phyloP scores from a whole-genome alignment of 2,797 vertebrate genomes.

The Natrix natrix region DNA sequence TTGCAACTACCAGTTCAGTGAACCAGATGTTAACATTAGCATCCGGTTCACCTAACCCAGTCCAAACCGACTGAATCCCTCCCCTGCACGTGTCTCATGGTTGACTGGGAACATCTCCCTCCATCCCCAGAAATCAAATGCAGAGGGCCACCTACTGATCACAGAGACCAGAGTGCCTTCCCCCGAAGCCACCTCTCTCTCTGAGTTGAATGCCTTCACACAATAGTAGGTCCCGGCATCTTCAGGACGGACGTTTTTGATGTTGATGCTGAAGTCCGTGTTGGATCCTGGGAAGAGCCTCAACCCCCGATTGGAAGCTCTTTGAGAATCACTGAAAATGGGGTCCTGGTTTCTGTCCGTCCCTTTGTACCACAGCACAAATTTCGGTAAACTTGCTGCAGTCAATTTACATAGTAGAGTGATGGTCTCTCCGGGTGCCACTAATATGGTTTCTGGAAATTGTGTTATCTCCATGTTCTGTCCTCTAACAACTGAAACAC shows the following conservation, averaged over 20 bases:
- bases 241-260: not conserved
- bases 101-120: not conserved
- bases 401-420: constrained; percentile 27
- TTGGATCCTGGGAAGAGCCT: not conserved
- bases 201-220: constrained; percentile 28
- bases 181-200: not conserved
- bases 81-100: not conserved
- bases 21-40: no score
- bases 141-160: not conserved
- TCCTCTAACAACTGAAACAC: constrained; percentile 20
- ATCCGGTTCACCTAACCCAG: no score
- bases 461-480: constrained; percentile 28
- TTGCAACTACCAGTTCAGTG: no score
- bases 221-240: constrained; percentile 47
- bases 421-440: constrained; percentile 16
- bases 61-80: no score
- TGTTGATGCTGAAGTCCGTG: constrained; percentile 38
- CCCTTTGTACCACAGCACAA: constrained; percentile 42
- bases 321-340: constrained; percentile 29
- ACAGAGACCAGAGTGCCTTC: constrained; percentile 17
- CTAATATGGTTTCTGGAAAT: not conserved
- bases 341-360: not conserved
- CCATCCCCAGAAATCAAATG: not conserved
- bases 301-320: not conserved
- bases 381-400: not conserved